Conservation (phyloP, 2,113 vertebrate species). For the Callorhinus ursinus region DNA sequence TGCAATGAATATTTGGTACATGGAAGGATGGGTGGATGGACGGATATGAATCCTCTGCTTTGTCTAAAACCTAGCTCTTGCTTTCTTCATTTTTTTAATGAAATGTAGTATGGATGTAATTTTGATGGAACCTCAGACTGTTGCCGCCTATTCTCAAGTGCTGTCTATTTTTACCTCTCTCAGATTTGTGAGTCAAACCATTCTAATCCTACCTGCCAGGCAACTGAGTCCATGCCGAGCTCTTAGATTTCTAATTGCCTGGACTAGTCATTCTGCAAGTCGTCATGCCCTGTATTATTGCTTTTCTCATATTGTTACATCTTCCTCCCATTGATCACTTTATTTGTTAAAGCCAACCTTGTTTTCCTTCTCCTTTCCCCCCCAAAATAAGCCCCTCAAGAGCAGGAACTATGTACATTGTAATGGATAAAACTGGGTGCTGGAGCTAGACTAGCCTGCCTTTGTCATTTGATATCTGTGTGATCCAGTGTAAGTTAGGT, state of each 20-base stretch:
- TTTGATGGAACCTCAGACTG: background rate
- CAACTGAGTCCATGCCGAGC: background rate
- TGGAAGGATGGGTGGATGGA: background rate
- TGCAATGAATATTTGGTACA: background rate
- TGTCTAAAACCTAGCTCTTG: background rate
- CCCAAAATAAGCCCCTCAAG: background rate
- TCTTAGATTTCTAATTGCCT: background rate
- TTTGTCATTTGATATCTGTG: background rate
- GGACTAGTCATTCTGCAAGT: background rate
- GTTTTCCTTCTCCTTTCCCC: background rate
- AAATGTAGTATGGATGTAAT: background rate
- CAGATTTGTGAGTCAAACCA: background rate
- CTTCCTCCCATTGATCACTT: background rate
- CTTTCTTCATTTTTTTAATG: background rate
- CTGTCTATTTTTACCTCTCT: background rate
- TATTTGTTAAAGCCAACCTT: background rate
- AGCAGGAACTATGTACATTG: background rate
- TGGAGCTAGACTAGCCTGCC: background rate
- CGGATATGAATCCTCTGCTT: background rate
- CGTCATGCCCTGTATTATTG: background rate
- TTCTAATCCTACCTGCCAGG: background rate
- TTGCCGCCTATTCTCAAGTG: background rate
- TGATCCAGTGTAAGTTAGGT: background rate
- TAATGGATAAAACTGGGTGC: background rate
- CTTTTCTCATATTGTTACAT: background rate